Percentiles rank a stretch among this genome's conserved stretches.
phyloP scores from a whole-genome alignment of 1,140 invertebrate genomes.

The Hestina assimilis region DNA sequence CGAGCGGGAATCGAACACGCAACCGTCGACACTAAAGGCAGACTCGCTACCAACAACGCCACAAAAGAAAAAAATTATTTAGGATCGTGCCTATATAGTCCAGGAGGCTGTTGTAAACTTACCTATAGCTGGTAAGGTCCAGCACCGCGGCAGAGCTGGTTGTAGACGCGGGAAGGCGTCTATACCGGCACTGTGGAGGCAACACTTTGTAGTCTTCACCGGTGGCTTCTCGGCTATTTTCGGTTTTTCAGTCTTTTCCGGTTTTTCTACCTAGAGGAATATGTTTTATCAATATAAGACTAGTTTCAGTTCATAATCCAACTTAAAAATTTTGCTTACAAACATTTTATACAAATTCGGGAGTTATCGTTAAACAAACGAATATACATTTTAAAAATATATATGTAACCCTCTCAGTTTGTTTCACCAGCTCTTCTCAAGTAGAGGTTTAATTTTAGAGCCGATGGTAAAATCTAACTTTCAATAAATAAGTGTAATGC shows the following conservation, averaged over 20 bases:
- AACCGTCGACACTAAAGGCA: too few relatives aligned
- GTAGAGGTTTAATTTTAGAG: too few relatives aligned
- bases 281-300: background rate
- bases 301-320: background rate
- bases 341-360: too few relatives aligned
- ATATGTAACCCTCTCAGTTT: too few relatives aligned
- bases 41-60: background rate
- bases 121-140: conserved; percentile 85
- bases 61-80: background rate
- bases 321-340: too few relatives aligned
- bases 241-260: conserved; percentile 32
- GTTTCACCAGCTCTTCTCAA: too few relatives aligned
- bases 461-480: too few relatives aligned
- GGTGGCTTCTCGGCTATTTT: conserved; percentile 25
- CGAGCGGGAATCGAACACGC: too few relatives aligned
- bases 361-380: too few relatives aligned
- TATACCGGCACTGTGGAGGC: conserved; percentile 61
- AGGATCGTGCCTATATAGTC: background rate
- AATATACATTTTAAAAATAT: too few relatives aligned
- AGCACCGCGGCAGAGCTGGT: conserved; percentile 84
- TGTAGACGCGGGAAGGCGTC: conserved; percentile 82
- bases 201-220: conserved; percentile 32
- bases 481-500: too few relatives aligned
- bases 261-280: conserved; percentile 18
- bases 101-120: background rate